phyloP scores from a whole-genome alignment of 2,888 invertebrate genomes.

The Syrista parreyssii region DNA sequence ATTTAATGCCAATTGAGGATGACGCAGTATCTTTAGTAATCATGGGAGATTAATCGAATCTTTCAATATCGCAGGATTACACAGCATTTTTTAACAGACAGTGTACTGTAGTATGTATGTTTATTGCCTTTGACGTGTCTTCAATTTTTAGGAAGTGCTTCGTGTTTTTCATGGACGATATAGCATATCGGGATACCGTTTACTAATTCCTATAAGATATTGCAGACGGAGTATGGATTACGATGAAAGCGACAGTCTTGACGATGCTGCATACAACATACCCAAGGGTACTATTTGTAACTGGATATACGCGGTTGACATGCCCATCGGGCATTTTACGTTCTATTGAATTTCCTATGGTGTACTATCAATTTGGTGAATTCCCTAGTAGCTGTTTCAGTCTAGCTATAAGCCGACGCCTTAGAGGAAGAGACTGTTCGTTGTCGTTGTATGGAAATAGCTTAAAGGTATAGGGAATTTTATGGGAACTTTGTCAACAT shows the following conservation, averaged over 20 bases:
- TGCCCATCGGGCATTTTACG: background rate
- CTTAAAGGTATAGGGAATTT: background rate
- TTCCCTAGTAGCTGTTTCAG: background rate
- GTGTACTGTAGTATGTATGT: background rate
- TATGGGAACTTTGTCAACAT: background rate
- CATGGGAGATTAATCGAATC: background rate
- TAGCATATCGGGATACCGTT: background rate
- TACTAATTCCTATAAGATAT: background rate
- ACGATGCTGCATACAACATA: background rate
- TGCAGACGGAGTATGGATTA: background rate
- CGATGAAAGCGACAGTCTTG: background rate
- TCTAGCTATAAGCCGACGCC: no score
- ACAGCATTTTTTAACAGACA: background rate
- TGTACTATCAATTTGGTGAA: background rate
- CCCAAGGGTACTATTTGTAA: background rate
- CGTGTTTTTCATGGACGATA: background rate
- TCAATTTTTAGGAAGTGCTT: background rate
- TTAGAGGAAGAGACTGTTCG: background rate
- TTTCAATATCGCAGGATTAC: background rate
- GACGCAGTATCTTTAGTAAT: background rate
- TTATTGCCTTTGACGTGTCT: background rate
- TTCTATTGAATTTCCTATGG: background rate
- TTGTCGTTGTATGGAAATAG: background rate
- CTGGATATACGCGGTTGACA: background rate
- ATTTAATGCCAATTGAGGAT: background rate